Evolutionary conservation across 2,797 vertebrate species (phyloP), one percentile per base, ranked within the genome.

Genomic region (Pantherophis vulpinus): DNA sequence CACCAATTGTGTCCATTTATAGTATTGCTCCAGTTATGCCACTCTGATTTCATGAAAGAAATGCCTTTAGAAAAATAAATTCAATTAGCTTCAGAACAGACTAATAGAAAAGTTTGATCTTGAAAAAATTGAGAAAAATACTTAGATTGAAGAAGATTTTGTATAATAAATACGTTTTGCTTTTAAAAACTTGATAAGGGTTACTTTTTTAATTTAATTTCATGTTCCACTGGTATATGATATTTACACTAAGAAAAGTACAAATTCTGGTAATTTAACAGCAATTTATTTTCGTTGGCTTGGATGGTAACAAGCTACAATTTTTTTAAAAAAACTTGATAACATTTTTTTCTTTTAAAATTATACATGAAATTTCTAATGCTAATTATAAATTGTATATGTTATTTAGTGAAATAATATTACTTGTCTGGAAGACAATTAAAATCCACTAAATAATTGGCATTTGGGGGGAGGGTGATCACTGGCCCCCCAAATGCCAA

Each of bases 1-100:
- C 61, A 92, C 32, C 90, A 92, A 92, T 93, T 96, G 79, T 92
- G 91, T 89, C 95, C 0, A 0, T 95, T 96, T 97, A 92, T 89
- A 95, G 96, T 96, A 96, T 95, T 90, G 94, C 91, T 96, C 95
- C 94, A 96, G 92, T 96, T 96, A 95, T 94, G 91, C 91, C 92
- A 93, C 93, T 94, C 94, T 94, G 96, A 95, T 96, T 89, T 96
- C 94, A 93, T 94, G 93, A 93, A 96, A 95, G 90, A 95, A 91
- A 96, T 96, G 93, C 87, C 93, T 90, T 89, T 94, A 95, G 93
- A 92, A 94, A 95, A 95, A 95, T 95, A 93, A 91, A 86, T 60
- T 96, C 93, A 79, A 29, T 92, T 95, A 95, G 89, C 93, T 96
- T 94, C 94, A 96, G 60, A 61, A 93, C 86, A 94, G 90, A 92